Percentiles rank a stretch among this genome's conserved stretches.
Evolutionary conservation across 2,797 vertebrate species (phyloP).

Genomic region (Agapornis canus): DNA sequence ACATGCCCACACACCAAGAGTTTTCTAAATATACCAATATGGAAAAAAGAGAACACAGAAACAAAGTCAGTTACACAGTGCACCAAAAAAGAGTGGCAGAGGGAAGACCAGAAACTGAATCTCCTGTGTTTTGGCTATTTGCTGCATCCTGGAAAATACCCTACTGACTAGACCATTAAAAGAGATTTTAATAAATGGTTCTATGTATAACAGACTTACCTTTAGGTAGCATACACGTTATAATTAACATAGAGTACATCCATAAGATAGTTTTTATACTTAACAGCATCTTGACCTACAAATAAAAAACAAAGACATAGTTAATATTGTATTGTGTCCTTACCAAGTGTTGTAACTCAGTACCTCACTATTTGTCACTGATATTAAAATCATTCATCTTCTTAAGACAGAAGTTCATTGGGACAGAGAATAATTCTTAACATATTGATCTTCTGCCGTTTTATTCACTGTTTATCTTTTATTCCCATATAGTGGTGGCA

Average conservation of each 20-base stretch:
- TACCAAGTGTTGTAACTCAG: background rate
- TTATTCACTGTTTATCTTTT: background rate
- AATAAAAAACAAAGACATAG: slow-evolving; percentile 47
- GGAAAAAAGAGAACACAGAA: background rate
- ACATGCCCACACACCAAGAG: background rate
- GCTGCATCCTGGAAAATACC: background rate
- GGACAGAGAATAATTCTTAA: background rate
- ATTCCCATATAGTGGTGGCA: background rate
- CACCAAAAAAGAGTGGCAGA: background rate
- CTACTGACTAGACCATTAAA: background rate
- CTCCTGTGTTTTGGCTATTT: background rate
- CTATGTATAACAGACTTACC: slow-evolving; percentile 69
- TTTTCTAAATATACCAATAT: background rate
- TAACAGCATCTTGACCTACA: slow-evolving; percentile 89
- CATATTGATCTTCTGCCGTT: background rate
- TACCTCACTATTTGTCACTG: background rate
- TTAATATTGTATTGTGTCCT: background rate
- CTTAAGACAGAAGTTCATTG: background rate
- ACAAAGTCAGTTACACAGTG: background rate
- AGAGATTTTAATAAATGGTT: background rate
- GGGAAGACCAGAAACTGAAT: background rate
- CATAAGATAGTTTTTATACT: slow-evolving; percentile 90
- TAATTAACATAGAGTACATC: slow-evolving; percentile 84
- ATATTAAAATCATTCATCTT: background rate
- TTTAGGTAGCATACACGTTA: slow-evolving; percentile 74